Conservation (phyloP, 2,113 vertebrate genomes). For the Canis aureus region DNA sequence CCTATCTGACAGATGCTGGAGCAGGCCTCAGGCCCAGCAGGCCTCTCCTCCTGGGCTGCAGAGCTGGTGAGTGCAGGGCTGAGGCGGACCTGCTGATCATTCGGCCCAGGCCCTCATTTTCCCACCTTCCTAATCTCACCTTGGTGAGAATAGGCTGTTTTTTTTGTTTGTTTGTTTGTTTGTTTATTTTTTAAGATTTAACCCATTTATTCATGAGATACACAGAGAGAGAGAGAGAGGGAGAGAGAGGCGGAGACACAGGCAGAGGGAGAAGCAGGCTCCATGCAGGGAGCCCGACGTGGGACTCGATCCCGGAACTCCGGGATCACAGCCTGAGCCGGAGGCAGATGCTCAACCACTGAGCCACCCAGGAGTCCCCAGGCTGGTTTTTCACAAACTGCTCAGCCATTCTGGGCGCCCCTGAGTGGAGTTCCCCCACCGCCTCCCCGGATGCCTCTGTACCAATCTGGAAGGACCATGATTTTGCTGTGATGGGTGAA, state of each 20-base stretch:
- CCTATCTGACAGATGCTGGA: neutral
- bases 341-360: too few relatives aligned
- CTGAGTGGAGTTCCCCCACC: neutral
- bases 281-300: too few relatives aligned
- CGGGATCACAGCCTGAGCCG: too few relatives aligned
- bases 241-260: too few relatives aligned
- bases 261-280: too few relatives aligned
- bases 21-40: neutral
- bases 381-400: neutral
- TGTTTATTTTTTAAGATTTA: too few relatives aligned
- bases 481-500: neutral
- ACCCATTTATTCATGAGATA: too few relatives aligned
- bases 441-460: neutral
- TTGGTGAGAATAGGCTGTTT: neutral
- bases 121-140: accelerated
- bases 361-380: too few relatives aligned
- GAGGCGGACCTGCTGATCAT: neutral
- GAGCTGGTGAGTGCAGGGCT: neutral
- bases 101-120: neutral
- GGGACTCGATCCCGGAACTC: too few relatives aligned
- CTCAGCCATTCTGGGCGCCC: neutral
- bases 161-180: too few relatives aligned
- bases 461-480: neutral
- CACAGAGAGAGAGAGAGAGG: too few relatives aligned
- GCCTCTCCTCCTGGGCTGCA: neutral